Evolutionary conservation across 2,113 vertebrate species (phyloP).

Genomic region (Cinclus cinclus): DNA sequence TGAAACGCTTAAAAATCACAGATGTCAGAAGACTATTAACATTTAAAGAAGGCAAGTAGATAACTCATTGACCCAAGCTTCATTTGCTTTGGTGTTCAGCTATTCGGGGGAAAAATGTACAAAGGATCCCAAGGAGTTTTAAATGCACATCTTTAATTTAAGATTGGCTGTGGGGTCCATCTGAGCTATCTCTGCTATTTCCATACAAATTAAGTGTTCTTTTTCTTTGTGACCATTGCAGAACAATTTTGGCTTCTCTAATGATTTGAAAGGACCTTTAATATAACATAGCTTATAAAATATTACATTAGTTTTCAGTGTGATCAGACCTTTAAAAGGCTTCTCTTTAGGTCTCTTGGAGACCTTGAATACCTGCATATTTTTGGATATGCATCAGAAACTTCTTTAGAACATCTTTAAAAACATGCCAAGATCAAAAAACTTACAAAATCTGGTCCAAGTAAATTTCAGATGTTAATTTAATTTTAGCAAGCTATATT

Average conservation of each 20-base stretch:
- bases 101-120: background rate
- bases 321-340: background rate
- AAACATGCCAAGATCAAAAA: background rate
- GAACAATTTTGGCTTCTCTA: background rate
- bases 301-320: background rate
- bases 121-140: background rate
- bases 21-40: background rate
- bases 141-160: background rate
- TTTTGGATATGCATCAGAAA: background rate
- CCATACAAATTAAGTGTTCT: background rate
- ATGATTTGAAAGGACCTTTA: background rate
- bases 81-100: background rate
- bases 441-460: background rate
- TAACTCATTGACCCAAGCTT: background rate
- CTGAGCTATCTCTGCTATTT: background rate
- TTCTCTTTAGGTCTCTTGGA: background rate
- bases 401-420: background rate
- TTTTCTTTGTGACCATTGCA: background rate
- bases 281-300: background rate
- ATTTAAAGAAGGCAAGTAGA: background rate
- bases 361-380: background rate
- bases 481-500: background rate
- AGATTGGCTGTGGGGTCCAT: background rate
- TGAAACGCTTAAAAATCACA: background rate
- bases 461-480: background rate